A percentile compares a stretch with the other conserved stretches of the same genome.
Evolutionary conservation across 2,888 invertebrate genomes (phyloP).

Genomic region (Lycocerus yunnanus): DNA sequence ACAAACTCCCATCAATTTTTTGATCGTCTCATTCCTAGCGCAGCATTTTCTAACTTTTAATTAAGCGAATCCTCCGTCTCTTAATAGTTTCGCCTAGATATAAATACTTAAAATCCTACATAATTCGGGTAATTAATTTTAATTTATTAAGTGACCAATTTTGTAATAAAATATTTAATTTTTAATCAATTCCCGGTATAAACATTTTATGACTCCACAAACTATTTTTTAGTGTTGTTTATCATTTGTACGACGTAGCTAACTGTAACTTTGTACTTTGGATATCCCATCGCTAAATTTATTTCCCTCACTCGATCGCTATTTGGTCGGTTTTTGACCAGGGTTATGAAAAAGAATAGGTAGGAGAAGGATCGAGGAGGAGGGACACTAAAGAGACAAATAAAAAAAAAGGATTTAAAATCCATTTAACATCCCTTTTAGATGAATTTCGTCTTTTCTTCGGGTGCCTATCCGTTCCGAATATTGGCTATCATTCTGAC

Average conservation of each 20-base stretch:
- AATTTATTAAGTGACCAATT: not conserved
- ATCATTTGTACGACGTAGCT: not conserved
- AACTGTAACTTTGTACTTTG: not conserved
- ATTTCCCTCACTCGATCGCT: no score
- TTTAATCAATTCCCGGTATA: not conserved
- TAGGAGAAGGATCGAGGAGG: no score
- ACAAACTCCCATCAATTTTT: conserved; percentile 9
- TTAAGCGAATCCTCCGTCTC: not conserved
- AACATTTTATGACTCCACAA: not conserved
- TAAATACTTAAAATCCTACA: not conserved
- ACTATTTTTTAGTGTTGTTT: not conserved
- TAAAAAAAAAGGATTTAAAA: no score
- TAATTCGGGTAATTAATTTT: not conserved
- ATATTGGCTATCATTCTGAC: no score
- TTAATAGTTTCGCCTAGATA: not conserved
- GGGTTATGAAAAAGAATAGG: no score
- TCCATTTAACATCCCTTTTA: no score
- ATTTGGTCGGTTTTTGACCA: no score
- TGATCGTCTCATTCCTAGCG: not conserved
- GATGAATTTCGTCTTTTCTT: no score
- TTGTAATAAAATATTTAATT: not conserved
- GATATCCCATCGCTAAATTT: no score
- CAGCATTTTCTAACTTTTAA: not conserved
- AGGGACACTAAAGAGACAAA: no score
- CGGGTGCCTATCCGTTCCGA: no score